These are phyloP conservation scores for Apus apus DNA, from an alignment of 2,113 vertebrate species.

Conservation along the genomic window DNA sequence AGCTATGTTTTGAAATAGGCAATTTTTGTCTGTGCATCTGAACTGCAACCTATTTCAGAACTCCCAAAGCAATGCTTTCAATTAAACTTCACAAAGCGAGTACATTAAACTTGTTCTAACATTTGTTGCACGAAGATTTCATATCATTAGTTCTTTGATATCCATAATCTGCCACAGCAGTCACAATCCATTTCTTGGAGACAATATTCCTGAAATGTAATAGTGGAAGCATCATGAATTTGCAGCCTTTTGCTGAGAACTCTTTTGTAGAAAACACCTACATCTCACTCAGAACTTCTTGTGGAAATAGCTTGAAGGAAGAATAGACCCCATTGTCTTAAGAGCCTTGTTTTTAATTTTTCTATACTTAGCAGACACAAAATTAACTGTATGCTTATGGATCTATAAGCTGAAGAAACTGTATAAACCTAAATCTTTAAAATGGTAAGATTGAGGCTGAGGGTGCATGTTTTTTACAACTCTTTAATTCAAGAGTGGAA, in stretches of 20 bases:
- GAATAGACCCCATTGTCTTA: background rate
- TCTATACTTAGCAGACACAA: background rate
- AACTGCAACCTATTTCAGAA: background rate
- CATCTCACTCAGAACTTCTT: background rate
- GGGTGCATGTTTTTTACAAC: background rate
- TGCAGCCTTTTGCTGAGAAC: background rate
- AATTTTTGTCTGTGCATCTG: background rate
- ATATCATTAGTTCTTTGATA: background rate
- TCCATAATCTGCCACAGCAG: background rate
- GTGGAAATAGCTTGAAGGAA: background rate
- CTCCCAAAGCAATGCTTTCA: background rate
- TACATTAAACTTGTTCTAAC: background rate
- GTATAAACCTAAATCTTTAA: background rate
- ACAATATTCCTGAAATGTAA: background rate
- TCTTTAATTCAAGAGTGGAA: background rate
- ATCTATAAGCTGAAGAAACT: background rate
- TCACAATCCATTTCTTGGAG: background rate
- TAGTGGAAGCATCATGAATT: background rate
- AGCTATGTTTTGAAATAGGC: background rate
- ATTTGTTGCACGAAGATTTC: background rate
- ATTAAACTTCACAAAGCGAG: background rate
- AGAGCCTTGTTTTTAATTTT: background rate
- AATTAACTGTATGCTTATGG: background rate
- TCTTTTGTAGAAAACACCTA: background rate
- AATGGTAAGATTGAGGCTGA: background rate